Conservation (phyloP, 2,888 invertebrate genomes). For the Aphodius sticticus region DNA sequence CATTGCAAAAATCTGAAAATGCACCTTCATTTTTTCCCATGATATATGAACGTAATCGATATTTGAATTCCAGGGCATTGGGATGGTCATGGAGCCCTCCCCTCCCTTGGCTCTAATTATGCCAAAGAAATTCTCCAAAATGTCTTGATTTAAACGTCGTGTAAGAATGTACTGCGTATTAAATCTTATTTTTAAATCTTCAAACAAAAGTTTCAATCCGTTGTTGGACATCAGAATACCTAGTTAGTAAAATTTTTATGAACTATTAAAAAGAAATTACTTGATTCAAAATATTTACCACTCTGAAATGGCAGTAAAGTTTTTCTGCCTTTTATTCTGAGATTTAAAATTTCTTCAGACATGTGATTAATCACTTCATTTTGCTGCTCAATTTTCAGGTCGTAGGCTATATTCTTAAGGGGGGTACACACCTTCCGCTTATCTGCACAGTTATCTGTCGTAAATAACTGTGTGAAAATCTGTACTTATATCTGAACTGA, state of each 20-base stretch:
- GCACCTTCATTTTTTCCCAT: not conserved
- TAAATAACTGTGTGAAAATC: no score
- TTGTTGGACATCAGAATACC: not conserved
- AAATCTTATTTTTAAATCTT: slow-evolving; percentile 4
- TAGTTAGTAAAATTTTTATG: not conserved
- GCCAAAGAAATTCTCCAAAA: slow-evolving; percentile 42
- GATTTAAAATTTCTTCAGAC: slow-evolving; percentile 4
- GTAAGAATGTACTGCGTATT: not conserved
- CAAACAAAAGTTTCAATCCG: not conserved
- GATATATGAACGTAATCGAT: not conserved
- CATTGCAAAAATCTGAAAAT: slow-evolving; percentile 4
- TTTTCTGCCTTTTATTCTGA: not conserved
- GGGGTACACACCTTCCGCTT: no score
- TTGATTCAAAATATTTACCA: not conserved
- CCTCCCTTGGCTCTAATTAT: not conserved
- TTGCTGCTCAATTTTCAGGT: not conserved
- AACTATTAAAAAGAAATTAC: not conserved
- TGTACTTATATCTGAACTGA: no score
- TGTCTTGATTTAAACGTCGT: slow-evolving; percentile 39
- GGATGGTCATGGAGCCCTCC: not conserved
- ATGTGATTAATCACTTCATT: slow-evolving; percentile 4
- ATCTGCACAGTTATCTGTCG: no score
- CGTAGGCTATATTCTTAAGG: no score
- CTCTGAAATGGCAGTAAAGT: not conserved
- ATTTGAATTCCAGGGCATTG: not conserved